Conservation (phyloP, 2,113 vertebrate species). For the Mustela nigripes region DNA sequence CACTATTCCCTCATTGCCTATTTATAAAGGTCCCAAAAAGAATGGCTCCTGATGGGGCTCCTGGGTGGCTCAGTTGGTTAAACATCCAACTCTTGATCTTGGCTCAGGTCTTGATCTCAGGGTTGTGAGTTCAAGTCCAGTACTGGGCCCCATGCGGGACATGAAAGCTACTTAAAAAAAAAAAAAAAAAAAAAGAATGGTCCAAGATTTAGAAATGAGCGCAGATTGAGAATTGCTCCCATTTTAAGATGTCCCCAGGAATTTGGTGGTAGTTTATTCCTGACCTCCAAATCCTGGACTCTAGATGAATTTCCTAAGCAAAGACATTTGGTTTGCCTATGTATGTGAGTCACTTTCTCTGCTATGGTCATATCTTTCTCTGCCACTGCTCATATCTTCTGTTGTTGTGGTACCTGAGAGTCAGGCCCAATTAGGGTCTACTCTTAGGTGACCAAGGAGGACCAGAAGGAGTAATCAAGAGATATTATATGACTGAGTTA, state of each 20-base stretch:
- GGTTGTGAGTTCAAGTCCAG: neutral
- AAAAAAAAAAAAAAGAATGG: neutral
- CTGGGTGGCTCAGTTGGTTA: neutral
- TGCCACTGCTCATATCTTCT: neutral
- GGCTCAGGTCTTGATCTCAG: neutral
- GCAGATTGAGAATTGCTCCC: neutral
- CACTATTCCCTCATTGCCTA: neutral
- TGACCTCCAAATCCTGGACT: neutral
- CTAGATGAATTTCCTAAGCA: neutral
- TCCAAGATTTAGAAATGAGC: constrained; percentile 21
- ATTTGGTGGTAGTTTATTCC: neutral
- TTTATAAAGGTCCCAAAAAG: constrained; percentile 41
- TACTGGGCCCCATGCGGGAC: neutral
- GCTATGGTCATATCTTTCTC: neutral
- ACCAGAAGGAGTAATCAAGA: neutral
- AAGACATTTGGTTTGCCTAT: neutral
- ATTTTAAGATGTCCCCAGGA: too few relatives aligned
- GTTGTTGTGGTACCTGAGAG: neutral
- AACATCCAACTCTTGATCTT: neutral
- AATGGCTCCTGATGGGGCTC: neutral
- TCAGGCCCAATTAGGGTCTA: neutral
- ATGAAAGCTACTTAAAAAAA: neutral
- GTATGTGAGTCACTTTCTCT: neutral
- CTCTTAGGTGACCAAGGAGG: neutral
- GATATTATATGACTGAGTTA: neutral